phyloP scores from a whole-genome alignment of 2,888 invertebrate genomes.

The Amblyjoppa proteus region DNA sequence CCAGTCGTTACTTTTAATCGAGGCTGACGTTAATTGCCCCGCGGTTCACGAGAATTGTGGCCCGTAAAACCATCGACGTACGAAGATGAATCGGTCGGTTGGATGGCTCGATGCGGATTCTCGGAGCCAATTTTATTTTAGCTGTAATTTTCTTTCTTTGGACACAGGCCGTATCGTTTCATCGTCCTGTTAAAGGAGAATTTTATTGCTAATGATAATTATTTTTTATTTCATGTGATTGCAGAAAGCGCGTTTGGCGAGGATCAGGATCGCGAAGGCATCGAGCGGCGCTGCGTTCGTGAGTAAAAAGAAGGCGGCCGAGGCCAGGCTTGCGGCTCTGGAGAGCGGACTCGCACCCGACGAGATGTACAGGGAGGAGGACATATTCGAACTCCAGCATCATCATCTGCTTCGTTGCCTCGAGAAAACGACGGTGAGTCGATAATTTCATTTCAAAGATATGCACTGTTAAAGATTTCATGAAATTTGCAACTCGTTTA shows the following conservation, averaged over 20 bases:
- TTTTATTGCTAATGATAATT: constrained; percentile 22
- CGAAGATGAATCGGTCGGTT: not conserved
- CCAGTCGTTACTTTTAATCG: not conserved
- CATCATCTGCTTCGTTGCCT: constrained; percentile 98
- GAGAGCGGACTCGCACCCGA: constrained; percentile 97
- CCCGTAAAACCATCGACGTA: not conserved
- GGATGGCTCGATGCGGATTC: not conserved
- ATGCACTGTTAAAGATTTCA: not conserved
- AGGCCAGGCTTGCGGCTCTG: constrained; percentile 96
- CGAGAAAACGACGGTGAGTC: constrained; percentile 97
- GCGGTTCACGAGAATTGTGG: not conserved
- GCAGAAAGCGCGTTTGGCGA: constrained; percentile 99
- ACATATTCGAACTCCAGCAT: constrained; percentile 99
- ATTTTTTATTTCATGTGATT: constrained; percentile 81
- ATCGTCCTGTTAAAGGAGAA: not conserved
- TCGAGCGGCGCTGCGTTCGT: constrained; percentile 99
- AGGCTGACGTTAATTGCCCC: not conserved
- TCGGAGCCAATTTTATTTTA: constrained; percentile 1
- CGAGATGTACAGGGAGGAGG: constrained; percentile 95
- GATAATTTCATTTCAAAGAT: not conserved
- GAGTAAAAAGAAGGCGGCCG: constrained; percentile 99
- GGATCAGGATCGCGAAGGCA: constrained; percentile 99
- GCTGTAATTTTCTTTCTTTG: not conserved
- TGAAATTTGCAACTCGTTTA: too few species aligned
- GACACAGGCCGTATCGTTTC: not conserved